Base-by-base conservation (phyloP, 1,140 invertebrate genomes). In the Drosophila miranda region DNA sequence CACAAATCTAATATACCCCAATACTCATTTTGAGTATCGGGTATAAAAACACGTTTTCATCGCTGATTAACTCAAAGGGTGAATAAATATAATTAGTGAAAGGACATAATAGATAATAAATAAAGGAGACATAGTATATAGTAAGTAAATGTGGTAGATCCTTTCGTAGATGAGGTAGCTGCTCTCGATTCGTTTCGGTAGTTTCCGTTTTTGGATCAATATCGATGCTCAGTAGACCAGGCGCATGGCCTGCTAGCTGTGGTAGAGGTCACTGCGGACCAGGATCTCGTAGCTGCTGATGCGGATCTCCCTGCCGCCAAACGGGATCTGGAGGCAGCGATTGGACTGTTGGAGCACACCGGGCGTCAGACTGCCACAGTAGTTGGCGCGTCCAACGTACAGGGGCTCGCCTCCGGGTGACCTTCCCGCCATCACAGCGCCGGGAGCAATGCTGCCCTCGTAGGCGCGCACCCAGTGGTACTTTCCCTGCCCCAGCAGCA, bases 271-370 rank as follows among this genome's bases (percentile, higher is more conserved):
- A 16, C 78, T 86, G 14, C 81, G 55, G 4, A 86, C 81, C 16
- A 90, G 67, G 3, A 94, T 92, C 72, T 95, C 94, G 63, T 94
- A 95, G 59, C 93, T 92, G 61, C 91, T 92, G 52, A 92, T 91
- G 11, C 75, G 56, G 38, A 94, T 80, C 90, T 96, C 95, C 26
- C 92, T 90, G 0, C 95, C 94, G 3, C 93, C 93, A 67, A 92
- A 95, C 0, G 95, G 93, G 59, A 96, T 94, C 88, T 95, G 95
- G n/a, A 94, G 91, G 45, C 92, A 93, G 8, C 92, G 92, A 64
- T 95, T 95, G 41, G 93, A 94, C 0, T 92, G 92, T 68, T 95
- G 94, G n/a, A 95, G 89, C 93, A 96, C 95, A 77, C 95, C 95
- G 44, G 95, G 92, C 1, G 95, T 95, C 61, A 95, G 75, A 56